Evolutionary conservation across 1,140 invertebrate species (phyloP), one percentile per base, ranked within the genome.

Genomic region (Nasonia giraulti): DNA sequence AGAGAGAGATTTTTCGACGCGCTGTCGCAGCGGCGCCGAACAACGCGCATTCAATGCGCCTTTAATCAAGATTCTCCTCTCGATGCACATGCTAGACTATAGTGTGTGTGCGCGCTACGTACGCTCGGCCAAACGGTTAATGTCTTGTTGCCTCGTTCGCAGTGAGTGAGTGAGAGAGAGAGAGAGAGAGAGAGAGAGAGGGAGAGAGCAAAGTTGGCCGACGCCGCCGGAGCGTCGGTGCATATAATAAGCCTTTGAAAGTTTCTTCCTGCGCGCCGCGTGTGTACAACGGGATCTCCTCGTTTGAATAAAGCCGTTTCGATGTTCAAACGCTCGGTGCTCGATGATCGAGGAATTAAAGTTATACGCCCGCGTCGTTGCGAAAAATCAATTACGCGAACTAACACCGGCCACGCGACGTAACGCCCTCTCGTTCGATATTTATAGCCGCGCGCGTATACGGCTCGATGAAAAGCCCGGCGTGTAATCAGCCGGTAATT

Each of bases 281-380:
- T 20, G 4, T 62, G 5, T 62, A 1, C 47, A 69, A 82, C 62
- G 82, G 37, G 37, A 77, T 62, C 71, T 75, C 27, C 23, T 14
- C 71, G n/a, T 69, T 69, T 76, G 40, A 82, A 82, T 76, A 44
- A 82, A 82, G 74, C 55, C 47, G 50, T 76, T 27, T 20, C 7
- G 10, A 47, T 50, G 27, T 76, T 83, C 33, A 40, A 76, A 69
- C 47, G 44, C 74, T 76, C 71, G 14, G 17, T 0, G 73, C 50
- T 66, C 40, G 75, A 78, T 78, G 68, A 83, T 83, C 33, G 62
- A 69, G 40, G 68, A 84, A 84, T 84, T 73, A 55, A 78, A 84
- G 76, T 79, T 84, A 73, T 27, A 27, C 62, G 17, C 23, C 27
- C 11, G 44, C 11, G 27, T 50, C 8, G 8, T 47, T 55, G 8